These are phyloP conservation scores for Pitangus sulphuratus DNA, from an alignment of 2,797 vertebrate genomes.

Conservation along the genomic window DNA sequence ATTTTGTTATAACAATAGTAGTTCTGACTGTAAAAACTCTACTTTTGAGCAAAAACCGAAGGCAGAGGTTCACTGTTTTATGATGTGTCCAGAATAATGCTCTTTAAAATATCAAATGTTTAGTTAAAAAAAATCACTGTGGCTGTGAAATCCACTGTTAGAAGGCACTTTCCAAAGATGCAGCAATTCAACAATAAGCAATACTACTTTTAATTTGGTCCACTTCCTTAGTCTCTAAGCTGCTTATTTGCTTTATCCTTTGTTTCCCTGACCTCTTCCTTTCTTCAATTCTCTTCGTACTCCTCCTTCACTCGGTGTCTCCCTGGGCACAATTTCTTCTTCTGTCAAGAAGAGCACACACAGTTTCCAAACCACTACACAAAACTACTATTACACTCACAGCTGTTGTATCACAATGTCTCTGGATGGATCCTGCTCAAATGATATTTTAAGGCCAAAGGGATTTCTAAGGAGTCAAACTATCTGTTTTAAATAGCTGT, in stretches of 20 bases:
- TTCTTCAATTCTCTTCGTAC: not conserved
- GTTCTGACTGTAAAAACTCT: not conserved
- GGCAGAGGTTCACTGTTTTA: not conserved
- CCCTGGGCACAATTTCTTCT: not conserved
- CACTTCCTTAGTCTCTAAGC: not conserved
- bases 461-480: not conserved
- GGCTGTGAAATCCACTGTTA: not conserved
- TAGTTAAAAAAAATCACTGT: not conserved
- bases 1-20: not conserved
- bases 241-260: not conserved
- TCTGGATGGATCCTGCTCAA: not conserved
- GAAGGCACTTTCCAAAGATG: not conserved
- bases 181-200: not conserved
- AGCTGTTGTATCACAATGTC: not conserved
- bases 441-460: not conserved
- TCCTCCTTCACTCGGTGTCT: not conserved
- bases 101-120: not conserved
- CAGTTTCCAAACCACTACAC: not conserved
- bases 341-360: not conserved
- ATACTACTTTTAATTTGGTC: not conserved
- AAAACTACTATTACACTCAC: not conserved
- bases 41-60: not conserved
- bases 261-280: slow-evolving; percentile 14
- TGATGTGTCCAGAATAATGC: not conserved
- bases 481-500: not conserved